Conservation (phyloP, 2,888 invertebrate species). For the Auanema sp. region DNA sequence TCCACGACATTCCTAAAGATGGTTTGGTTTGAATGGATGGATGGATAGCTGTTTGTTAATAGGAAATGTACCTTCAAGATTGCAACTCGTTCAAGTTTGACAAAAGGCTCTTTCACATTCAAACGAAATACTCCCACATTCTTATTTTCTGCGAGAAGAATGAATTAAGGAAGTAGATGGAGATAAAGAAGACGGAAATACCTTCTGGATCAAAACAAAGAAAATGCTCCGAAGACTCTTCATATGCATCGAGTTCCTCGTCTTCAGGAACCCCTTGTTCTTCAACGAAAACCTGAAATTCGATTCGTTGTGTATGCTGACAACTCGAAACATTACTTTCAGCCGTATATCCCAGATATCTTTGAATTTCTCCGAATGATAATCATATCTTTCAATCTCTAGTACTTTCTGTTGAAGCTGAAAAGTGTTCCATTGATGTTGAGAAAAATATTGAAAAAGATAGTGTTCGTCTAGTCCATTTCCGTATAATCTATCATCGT, state of each 20-base stretch:
- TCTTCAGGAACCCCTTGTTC: conserved; percentile 34
- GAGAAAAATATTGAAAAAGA: no score
- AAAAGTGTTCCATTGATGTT: no score
- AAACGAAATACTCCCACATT: conserved; percentile 15
- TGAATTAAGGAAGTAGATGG: not conserved
- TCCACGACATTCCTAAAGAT: conserved; percentile 8
- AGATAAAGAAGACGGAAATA: not conserved
- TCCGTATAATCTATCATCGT: no score
- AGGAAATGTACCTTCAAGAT: conserved; percentile 8
- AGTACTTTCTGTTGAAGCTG: no score
- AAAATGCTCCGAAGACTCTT: conserved; percentile 24
- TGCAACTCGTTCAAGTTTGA: conserved; percentile 21
- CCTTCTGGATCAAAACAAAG: conserved; percentile 18
- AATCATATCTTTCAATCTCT: no score
- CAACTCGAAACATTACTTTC: no score
- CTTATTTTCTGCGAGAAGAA: not conserved
- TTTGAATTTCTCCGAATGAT: no score
- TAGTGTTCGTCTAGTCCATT: no score
- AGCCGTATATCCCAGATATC: no score
- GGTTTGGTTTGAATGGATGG: no score
- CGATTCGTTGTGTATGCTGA: not conserved
- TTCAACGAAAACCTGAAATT: conserved; percentile 26
- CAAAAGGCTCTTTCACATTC: not conserved
- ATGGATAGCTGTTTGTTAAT: not conserved
- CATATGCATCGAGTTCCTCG: conserved; percentile 33